Percentiles rank a stretch among this genome's conserved stretches.
Evolutionary conservation across 2,888 invertebrate genomes (phyloP).

Genomic region (Actias luna): DNA sequence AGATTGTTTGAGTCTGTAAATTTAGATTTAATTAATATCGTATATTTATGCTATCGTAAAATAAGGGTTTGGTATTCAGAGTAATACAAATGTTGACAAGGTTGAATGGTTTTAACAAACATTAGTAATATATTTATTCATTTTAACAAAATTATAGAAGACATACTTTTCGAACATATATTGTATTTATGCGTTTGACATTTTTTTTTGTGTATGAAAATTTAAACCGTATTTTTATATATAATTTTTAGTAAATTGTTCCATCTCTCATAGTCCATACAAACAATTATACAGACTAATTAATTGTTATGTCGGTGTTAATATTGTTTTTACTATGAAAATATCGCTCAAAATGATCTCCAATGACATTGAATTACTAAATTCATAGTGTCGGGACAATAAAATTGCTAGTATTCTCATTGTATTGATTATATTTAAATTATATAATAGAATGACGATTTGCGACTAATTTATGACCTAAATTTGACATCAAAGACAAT

Average conservation of each 20-base stretch:
- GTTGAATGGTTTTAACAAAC: background rate
- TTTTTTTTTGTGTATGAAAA: no score
- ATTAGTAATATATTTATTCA: background rate
- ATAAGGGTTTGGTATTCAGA: background rate
- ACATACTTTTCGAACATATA: background rate
- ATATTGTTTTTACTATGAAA: background rate
- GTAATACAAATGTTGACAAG: background rate
- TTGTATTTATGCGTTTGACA: background rate
- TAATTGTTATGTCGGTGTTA: background rate
- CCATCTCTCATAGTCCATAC: no score
- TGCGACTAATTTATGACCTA: no score
- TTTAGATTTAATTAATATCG: background rate
- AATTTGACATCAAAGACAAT: no score
- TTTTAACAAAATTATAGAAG: background rate
- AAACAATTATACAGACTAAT: background rate
- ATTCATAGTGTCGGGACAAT: background rate
- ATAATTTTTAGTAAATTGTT: no score
- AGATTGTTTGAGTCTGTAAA: background rate
- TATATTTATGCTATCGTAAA: background rate
- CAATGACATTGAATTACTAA: background rate
- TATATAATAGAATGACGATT: background rate
- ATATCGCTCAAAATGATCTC: background rate
- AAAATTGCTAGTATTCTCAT: background rate
- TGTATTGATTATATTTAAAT: background rate
- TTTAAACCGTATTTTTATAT: no score